These are phyloP conservation scores for Papilio protenor DNA, from an alignment of 2,888 invertebrate species.

Conservation along the genomic window DNA sequence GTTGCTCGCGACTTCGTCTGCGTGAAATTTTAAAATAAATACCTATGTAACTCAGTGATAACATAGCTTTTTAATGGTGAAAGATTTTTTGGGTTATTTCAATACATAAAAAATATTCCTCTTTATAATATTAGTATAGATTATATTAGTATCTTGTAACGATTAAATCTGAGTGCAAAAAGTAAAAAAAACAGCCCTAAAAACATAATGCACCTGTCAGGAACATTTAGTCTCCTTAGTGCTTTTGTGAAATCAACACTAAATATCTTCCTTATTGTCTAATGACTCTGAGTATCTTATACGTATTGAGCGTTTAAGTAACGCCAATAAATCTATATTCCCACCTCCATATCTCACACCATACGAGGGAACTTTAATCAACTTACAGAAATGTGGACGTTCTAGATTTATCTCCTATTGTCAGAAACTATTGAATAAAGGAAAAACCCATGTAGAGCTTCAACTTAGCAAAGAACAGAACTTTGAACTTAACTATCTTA, in stretches of 20 bases:
- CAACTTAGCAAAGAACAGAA: background rate
- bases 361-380: slow-evolving; percentile 29
- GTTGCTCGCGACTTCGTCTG: no score
- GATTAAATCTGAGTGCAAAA: no score
- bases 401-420: slow-evolving; percentile 8
- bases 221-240: no score
- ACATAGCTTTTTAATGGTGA: no score
- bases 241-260: background rate
- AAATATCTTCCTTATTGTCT: background rate
- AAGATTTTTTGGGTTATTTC: no score
- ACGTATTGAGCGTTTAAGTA: background rate
- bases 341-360: slow-evolving; percentile 30
- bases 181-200: no score
- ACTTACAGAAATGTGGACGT: slow-evolving; percentile 2
- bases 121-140: background rate
- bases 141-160: background rate
- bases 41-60: no score
- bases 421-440: slow-evolving; percentile 1
- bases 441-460: background rate
- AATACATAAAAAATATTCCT: no score
- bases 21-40: no score
- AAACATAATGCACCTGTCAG: no score
- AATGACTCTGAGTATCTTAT: slow-evolving; percentile 1
- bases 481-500: background rate
- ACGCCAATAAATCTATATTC: slow-evolving; percentile 26